phyloP scores from a whole-genome alignment of 2,888 invertebrate genomes.

The Schizaphis graminum region DNA sequence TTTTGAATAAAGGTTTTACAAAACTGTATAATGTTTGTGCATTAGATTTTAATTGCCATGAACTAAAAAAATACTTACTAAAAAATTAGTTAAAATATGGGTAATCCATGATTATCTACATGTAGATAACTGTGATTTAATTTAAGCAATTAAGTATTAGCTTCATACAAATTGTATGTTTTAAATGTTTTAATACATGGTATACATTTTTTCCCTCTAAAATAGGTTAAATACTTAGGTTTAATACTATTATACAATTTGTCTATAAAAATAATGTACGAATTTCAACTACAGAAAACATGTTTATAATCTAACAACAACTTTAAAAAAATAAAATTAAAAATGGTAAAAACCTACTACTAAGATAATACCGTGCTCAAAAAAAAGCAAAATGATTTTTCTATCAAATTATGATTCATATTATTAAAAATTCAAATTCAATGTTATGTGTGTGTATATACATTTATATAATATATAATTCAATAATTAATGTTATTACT shows the following conservation, averaged over 20 bases:
- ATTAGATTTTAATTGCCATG: no score
- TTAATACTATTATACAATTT: background rate
- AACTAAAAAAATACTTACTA: background rate
- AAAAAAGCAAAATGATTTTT: conserved; percentile 34
- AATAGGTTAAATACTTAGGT: background rate
- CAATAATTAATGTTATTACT: conserved; percentile 4
- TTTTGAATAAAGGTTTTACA: background rate
- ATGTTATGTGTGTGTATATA: background rate
- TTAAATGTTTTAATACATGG: background rate
- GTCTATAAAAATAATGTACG: background rate
- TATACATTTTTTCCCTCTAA: background rate
- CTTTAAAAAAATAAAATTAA: background rate
- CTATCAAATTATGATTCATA: background rate
- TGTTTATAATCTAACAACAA: background rate
- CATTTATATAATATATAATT: background rate
- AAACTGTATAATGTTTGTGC: no score
- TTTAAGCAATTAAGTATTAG: background rate
- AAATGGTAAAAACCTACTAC: background rate
- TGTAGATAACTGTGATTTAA: background rate
- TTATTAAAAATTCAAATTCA: background rate
- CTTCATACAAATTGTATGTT: background rate
- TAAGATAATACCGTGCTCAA: background rate
- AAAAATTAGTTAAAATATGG: background rate
- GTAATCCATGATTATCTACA: no score
- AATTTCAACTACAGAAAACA: background rate